Base-by-base conservation (phyloP, 2,888 invertebrate genomes). In the Monopis laevigella region DNA sequence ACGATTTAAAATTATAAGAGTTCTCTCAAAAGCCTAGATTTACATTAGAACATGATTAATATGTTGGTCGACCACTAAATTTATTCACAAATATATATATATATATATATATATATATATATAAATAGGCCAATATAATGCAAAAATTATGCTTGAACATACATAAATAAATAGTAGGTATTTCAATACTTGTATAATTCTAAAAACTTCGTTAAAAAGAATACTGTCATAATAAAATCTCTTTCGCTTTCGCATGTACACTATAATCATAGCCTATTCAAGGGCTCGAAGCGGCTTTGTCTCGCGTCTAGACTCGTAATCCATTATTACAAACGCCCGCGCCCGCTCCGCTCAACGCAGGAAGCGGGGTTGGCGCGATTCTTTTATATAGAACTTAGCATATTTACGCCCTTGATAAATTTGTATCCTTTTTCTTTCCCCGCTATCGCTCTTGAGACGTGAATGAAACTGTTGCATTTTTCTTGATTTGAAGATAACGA, bases 291-390 rank as follows among this genome's bases (percentile, higher is more conserved):
- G 58, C 64, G 64, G 67, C 70, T 73, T 72, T 70, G 73, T 72
- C 70, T 70, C 66, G 58, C 60, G 70, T 69, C 70, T 71, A 73
- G 73, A 69, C 73, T 68, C 64, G 69, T 74, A 75, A 75, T 77
- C 73, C 72, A 73, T 75, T 77, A 77, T 69, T 67, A 65, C 65
- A 64, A 59, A 63, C 67, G 60, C 67, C 60, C 39, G 30, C 58
- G 58, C 56, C 52, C 53, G 54, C 60, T 19, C 29, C 57, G 58
- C 56, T 53, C 53, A 55, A 51, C 58, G 54, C 55, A 58, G 62
- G 64, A 64, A 67, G 58, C 49, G 49, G 51, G 49, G 45, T 45
- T 50, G 52, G 56, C 53, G 58, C 58, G 58, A 63, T 62, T 61
- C 59, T 55, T 58, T 62, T 61, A 65, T 65, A 62, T 60, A 61